Conservation (phyloP, 2,797 vertebrate species). For the Cirrhinus molitorella region DNA sequence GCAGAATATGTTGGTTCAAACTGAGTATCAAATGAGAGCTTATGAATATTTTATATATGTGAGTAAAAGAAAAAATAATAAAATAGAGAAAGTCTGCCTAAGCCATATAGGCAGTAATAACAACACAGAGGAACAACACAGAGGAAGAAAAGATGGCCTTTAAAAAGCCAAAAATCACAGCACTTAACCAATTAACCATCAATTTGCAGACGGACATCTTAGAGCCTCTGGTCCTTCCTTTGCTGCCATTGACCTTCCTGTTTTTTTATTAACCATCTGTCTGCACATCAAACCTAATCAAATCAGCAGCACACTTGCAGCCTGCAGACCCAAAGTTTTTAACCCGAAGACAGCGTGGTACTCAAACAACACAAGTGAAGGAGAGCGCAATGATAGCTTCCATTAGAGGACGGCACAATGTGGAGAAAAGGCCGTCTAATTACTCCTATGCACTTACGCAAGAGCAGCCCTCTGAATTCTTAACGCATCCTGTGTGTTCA, state of each 20-base stretch:
- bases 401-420: slow-evolving; percentile 53
- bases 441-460: slow-evolving; percentile 61
- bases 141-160: neutral
- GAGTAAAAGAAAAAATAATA: neutral
- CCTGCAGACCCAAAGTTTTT: slow-evolving; percentile 5
- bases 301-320: slow-evolving; percentile 11
- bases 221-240: neutral
- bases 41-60: neutral
- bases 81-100: neutral
- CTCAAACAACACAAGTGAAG: neutral
- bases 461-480: slow-evolving; percentile 55
- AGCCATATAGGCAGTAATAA: neutral
- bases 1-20: neutral
- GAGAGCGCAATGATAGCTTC: slow-evolving; percentile 36
- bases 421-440: slow-evolving; percentile 54
- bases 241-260: neutral
- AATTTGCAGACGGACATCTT: neutral
- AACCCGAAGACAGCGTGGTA: slow-evolving; percentile 1
- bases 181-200: slow-evolving; percentile 14
- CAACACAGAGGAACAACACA: neutral
- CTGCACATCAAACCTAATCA: slow-evolving; percentile 25
- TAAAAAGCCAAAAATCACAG: slow-evolving; percentile 3
- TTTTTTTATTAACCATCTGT: slow-evolving; percentile 12
- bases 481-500: slow-evolving; percentile 36
- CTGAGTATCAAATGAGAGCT: neutral